Evolutionary conservation across 2,888 invertebrate species (phyloP), one percentile per base, ranked within the genome.

Genomic region (Pseudoips prasinana): DNA sequence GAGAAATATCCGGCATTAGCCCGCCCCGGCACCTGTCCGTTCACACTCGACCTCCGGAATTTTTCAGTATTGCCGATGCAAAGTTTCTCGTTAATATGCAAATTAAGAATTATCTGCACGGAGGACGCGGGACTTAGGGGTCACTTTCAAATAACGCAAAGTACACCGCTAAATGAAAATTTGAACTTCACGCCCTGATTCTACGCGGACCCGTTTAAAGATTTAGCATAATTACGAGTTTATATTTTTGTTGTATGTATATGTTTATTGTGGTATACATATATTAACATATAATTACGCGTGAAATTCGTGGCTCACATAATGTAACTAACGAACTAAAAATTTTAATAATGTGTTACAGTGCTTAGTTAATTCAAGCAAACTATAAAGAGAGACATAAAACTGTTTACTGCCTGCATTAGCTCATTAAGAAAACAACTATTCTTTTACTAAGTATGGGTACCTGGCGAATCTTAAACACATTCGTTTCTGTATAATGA

Each of bases 11-110:
- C 53, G 62, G 70, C 51, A 67, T 73, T 73, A 76, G 76, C 58
- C 63, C 48, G 50, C 58, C 50, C 31, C 42, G 49, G 64, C 85
- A 86, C 79, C 83, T 87, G 87, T 56, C 68, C 49, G 73, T 77
- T 87, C 87, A 69, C 86, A 86, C 65, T 70, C 72, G 63, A 69
- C 68, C 74, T 69, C 61, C 57, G 64, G 71, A 74, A 74, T 85
- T 86, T 87, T 87, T 86, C 74, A 73, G 69, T 74, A 75, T 76
- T 67, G 72, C 66, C 71, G 70, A 80, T 81, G 80, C 84, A 81
- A 84, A 85, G 76, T 84, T 84, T 80, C 86, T 86, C 83, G 83
- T 86, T 86, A 86, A 83, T 84, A 86, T 86, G 86, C 75, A 86
- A 86, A 86, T 86, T 75, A 79, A 82, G 79, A 82, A 78, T 78